These are phyloP conservation scores for Pterocles burchelli DNA, from an alignment of 2,113 vertebrate genomes.

Conservation along the genomic window DNA sequence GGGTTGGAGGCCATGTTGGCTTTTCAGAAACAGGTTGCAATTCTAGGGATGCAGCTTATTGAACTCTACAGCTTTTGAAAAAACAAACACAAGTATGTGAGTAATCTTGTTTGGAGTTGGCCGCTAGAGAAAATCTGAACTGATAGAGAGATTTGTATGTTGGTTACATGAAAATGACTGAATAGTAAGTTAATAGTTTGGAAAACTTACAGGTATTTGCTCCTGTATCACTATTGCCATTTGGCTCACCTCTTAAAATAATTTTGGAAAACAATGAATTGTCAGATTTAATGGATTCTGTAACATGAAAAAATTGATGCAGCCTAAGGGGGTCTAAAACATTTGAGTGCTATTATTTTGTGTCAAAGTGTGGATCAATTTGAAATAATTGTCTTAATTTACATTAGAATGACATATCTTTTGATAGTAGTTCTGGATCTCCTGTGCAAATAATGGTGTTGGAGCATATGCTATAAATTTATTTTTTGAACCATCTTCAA, in stretches of 20 bases:
- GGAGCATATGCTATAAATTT: constrained; percentile 34
- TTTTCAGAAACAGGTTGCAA: neutral
- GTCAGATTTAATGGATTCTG: neutral
- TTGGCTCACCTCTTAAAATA: neutral
- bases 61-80: neutral
- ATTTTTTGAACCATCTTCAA: constrained; percentile 69
- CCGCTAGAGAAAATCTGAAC: neutral
- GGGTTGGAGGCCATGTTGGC: neutral
- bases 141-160: neutral
- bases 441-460: constrained; percentile 55
- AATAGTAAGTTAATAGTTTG: neutral
- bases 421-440: constrained; percentile 10
- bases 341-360: neutral
- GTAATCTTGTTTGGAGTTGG: neutral
- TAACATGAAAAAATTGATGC: neutral
- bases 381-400: constrained; percentile 11
- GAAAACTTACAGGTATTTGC: neutral
- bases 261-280: constrained; percentile 15
- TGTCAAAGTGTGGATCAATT: constrained; percentile 20
- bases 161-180: neutral
- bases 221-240: neutral
- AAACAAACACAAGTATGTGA: neutral
- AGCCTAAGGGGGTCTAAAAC: neutral
- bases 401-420: neutral
- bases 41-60: neutral